Evolutionary conservation across 2,888 invertebrate species (phyloP), one percentile per base, ranked within the genome.

Genomic region (Stenotaenia linearis): DNA sequence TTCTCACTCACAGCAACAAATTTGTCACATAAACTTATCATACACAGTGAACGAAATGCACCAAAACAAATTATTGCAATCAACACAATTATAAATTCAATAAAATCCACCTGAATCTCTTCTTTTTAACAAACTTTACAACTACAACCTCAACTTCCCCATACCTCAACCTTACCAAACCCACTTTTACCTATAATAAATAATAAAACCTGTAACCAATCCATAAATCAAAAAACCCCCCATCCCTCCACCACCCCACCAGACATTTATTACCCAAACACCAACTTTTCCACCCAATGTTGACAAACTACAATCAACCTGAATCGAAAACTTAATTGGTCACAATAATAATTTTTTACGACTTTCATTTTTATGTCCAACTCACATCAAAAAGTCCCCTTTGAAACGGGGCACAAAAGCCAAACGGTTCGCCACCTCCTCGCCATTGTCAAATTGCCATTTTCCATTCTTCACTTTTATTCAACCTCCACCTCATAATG

Each of bases 401-500:
- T 45, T 45, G 45, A 61, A 61, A 7, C 4, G 61, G 61, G 23
- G 61, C 23, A 61, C 28, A 61, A 61, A 61, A 61, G 45, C 45
- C 45, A 61, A 61, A 23, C 10, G 61, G 61, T 61, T 25, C 61
- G 5, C 23, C 25, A 23, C 61, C 61, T 61, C 45, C 45, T 45
- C 18, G 45, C 45, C 45, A 45, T 45, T 45, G 28, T 61, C 61
- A 61, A 61, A 61, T 25, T 61, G 61, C 25, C 28, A 25, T 23
- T 61, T 61, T 23, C 61, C 23, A 61, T 61, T 61, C 61, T 61
- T 61, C 61, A 25, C 28, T 61, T 61, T 61, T 61, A 23, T 25
- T 61, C 61, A 61, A 23, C 61, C 25, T 25, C 61, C 23, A 61
- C 61, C 61, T 61, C 61, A 61, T 61, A 61, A 61, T 61, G 61